Conservation (phyloP, 2,113 vertebrate genomes). For the Hippolais icterina region DNA sequence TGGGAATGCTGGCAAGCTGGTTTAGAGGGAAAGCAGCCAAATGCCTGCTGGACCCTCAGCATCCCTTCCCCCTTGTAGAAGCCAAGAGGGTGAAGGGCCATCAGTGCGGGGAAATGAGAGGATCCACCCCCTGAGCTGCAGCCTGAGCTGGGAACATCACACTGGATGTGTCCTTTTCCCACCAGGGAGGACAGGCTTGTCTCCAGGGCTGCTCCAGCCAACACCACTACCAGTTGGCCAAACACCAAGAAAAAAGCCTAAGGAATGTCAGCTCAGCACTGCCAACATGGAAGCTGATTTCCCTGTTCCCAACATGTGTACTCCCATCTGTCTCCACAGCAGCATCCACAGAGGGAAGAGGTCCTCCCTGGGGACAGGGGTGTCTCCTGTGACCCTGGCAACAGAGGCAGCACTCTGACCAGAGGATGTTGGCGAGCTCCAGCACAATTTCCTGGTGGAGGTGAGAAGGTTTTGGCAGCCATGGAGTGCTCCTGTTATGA, state of each 20-base stretch:
- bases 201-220: not conserved
- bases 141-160: not conserved
- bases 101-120: rapidly evolving
- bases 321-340: not conserved
- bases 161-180: not conserved
- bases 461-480: not conserved
- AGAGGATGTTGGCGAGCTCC: not conserved
- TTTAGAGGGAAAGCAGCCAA: not conserved
- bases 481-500: not conserved
- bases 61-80: not conserved
- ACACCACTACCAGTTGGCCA: not conserved
- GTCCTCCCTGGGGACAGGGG: not conserved
- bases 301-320: not conserved
- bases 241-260: not conserved
- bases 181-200: not conserved
- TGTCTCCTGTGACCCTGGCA: not conserved
- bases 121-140: not conserved
- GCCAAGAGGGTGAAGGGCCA: not conserved
- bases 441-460: not conserved
- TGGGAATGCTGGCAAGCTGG: not conserved
- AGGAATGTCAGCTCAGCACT: not conserved
- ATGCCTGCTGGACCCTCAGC: not conserved
- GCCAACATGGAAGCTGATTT: rapidly evolving
- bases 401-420: not conserved
- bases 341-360: not conserved